These are phyloP conservation scores for Branchipolynoe longqiensis DNA, from an alignment of 2,888 invertebrate genomes.

Conservation along the genomic window DNA sequence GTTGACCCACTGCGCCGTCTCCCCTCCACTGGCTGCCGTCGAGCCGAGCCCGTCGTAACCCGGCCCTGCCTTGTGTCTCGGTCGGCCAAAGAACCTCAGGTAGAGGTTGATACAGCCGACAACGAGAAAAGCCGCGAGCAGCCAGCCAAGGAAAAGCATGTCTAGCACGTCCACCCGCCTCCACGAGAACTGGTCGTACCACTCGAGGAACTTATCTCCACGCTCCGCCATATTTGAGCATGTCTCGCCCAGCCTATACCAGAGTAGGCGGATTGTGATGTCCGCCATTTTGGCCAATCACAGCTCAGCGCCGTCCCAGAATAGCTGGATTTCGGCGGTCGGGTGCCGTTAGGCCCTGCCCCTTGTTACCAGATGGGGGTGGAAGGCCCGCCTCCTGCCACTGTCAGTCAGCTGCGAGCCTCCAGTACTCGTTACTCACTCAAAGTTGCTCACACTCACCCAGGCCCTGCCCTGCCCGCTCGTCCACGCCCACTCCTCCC, in stretches of 20 bases:
- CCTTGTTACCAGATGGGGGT: background rate
- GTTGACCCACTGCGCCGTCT: conserved; percentile 80
- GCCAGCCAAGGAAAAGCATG: conserved; percentile 78
- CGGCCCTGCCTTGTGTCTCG: conserved; percentile 69
- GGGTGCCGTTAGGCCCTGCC: conserved; percentile 7
- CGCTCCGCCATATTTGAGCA: conserved; percentile 78
- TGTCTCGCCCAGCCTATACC: conserved; percentile 80
- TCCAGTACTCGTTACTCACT: no score
- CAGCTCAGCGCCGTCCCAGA: conserved; percentile 1
- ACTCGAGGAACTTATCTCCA: conserved; percentile 72
- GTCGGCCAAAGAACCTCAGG: conserved; percentile 76
- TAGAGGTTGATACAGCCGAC: conserved; percentile 76
- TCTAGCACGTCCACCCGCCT: conserved; percentile 79
- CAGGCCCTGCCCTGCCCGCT: background rate
- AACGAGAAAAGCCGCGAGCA: conserved; percentile 75
- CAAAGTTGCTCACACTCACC: background rate
- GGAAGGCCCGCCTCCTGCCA: background rate
- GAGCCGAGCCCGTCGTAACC: background rate
- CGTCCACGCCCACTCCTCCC: background rate
- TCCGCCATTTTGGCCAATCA: conserved; percentile 76
- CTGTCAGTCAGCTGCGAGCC: background rate
- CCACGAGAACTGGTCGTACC: conserved; percentile 75
- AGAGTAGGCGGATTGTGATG: conserved; percentile 79
- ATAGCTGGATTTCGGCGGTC: background rate
- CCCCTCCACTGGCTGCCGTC: conserved; percentile 65